Evolutionary conservation across 1,140 invertebrate genomes (phyloP), one percentile per base, ranked within the genome.

Genomic region (Sitodiplosis mosellana): DNA sequence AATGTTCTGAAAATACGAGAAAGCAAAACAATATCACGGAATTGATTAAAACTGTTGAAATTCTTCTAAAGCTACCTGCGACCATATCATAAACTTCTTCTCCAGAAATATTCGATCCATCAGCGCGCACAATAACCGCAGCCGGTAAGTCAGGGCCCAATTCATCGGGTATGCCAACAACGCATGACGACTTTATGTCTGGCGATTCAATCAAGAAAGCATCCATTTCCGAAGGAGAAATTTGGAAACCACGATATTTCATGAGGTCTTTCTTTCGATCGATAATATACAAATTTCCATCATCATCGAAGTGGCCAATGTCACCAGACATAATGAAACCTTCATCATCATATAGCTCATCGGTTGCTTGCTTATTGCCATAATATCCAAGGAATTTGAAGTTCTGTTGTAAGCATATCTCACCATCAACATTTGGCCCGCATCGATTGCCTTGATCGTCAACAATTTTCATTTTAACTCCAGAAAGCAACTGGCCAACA

Each of bases 271-370:
- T 78, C 8, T 76, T 63, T 19, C 81, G 59, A 51, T 80, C 78
- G 1, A 75, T 67, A 49, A 80, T 69, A 49, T 65, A 69, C 44
- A 74, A 51, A 44, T 61, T 61, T n/a, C 69, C 71, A n/a, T n/a
- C 36, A 75, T 59, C 34, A 49, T 80, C 72, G 38, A 71, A 65
- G 48, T 70, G 71, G 33, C 74, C 79, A 51, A 81, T 63, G 59
- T 83, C 81, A 22, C 79, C 80, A 33, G 78, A 80, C 45, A 72
- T 67, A 12, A 80, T 63, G 78, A 79, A 85, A 14, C 79, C 78
- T 45, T 67, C 63, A 15, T 57, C 59, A 50, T 64, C 61, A 48
- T 61, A 61, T 27, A 63, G 57, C 2, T 55, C 54, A 48, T 58
- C 62, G 7, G 60, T 59, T 27, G 59, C 59, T 17, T 58, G 57